Conservation (phyloP, 2,113 vertebrate genomes). For the Pedionomus torquatus region DNA sequence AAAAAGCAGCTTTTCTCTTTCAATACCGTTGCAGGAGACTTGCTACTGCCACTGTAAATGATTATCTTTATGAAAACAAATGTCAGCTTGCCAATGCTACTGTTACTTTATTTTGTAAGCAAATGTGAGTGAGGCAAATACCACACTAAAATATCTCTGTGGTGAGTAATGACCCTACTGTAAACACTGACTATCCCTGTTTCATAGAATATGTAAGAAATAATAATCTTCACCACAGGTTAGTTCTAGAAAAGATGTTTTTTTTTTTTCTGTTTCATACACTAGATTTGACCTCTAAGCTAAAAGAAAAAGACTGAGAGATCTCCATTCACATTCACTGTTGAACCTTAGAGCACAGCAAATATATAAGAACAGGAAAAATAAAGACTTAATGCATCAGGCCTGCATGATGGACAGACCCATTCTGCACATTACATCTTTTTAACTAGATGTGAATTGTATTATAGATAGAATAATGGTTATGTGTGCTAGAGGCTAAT, state of each 20-base stretch:
- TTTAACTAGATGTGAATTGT: slow-evolving; percentile 25
- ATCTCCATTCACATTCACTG: background rate
- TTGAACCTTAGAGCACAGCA: background rate
- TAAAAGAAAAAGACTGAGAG: background rate
- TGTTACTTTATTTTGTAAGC: background rate
- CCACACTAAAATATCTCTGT: background rate
- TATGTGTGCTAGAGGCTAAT: slow-evolving; percentile 29
- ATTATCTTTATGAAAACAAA: background rate
- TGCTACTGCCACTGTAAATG: background rate
- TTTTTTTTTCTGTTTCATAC: background rate
- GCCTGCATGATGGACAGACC: background rate
- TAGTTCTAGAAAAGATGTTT: background rate
- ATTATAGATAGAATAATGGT: slow-evolving; percentile 18
- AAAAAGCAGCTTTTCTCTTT: background rate
- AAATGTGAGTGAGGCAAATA: background rate
- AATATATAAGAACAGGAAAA: background rate
- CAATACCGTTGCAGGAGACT: background rate
- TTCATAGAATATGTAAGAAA: background rate
- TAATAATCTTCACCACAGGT: background rate
- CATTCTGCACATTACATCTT: background rate
- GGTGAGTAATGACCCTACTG: background rate
- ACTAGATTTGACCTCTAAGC: background rate
- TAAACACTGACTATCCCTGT: background rate
- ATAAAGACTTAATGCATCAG: background rate
- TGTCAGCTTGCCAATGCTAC: background rate